A percentile compares a stretch with the other conserved stretches of the same genome.
These are phyloP conservation scores for Zapus hudsonius DNA, from an alignment of 2,113 vertebrate species.

Conservation along the genomic window DNA sequence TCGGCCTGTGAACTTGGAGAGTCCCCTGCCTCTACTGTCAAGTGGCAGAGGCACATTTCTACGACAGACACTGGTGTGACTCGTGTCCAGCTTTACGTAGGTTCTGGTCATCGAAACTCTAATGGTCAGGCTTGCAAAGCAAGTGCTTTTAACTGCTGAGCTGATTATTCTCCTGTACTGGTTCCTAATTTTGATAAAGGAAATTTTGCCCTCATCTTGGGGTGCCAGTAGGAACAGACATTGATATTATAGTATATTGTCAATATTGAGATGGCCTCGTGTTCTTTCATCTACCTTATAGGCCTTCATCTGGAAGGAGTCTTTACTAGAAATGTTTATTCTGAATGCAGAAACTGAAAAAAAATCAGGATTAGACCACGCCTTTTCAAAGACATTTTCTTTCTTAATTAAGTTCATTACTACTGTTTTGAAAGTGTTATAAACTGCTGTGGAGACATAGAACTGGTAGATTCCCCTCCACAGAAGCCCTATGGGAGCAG, in stretches of 20 bases:
- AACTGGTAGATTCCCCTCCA: not conserved
- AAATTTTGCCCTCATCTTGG: slow-evolving; percentile 37
- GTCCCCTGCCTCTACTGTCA: too few relatives aligned
- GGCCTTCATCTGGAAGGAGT: slow-evolving; percentile 6
- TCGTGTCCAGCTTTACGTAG: too few relatives aligned
- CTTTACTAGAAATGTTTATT: slow-evolving; percentile 72
- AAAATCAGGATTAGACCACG: not conserved
- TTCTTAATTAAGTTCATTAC: not conserved
- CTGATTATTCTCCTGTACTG: not conserved
- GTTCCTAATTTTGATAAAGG: slow-evolving; percentile 62
- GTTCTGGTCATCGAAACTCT: too few relatives aligned
- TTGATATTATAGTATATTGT: slow-evolving; percentile 61
- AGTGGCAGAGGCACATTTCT: too few relatives aligned
- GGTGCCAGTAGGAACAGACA: slow-evolving; percentile 24
- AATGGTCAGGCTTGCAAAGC: too few relatives aligned
- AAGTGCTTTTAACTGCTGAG: too few relatives aligned
- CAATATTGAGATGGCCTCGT: slow-evolving; percentile 63
- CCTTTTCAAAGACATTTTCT: not conserved
- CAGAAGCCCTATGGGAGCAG: not conserved
- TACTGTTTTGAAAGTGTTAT: not conserved
- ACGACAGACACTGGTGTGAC: too few relatives aligned
- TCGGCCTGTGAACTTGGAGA: too few relatives aligned
- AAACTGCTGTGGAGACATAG: not conserved
- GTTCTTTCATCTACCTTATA: slow-evolving; percentile 53
- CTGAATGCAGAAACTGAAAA: slow-evolving; percentile 55